Evolutionary conservation across 2,113 vertebrate genomes (phyloP), one percentile per base, ranked within the genome.

Genomic region (Mobula hypostoma): DNA sequence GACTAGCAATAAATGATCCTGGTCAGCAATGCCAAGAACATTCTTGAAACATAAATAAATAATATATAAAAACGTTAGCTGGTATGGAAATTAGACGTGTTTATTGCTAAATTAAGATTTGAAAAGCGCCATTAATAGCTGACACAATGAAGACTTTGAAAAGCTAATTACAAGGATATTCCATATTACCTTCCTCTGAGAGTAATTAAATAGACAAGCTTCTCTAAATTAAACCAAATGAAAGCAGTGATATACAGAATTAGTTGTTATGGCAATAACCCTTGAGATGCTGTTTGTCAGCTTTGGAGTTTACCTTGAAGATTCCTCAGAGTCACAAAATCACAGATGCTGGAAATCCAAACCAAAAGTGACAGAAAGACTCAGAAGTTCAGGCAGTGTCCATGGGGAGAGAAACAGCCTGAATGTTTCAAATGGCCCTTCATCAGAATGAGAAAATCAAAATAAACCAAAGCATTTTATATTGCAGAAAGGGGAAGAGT

Each of bases 31-130:
- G 72, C 17, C 72, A 15, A 74, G 17, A 48, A 48, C 48, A 48
- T 2, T 24, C 19, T 19, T 74, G 72, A 74, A 74, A 72, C 17
- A 74, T 24, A 24, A 74, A 74, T 74, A 74, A 90, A 90, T 90
- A 15, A 8, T 66, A 66, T 12, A 48, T 48, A 48, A 88, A 88
- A n/a, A 56, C 61, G 15, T 88, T 27, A 88, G 61, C 85, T 32
- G 58, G 85, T 32, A 29, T 15, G 63, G 61, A 15, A 2, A 32
- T 7, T 32, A 88, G 29, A 17, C 66, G 12, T 61, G 85, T 66
- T 68, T 90, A 63, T 66, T 90, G 66, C 85, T 90, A 36, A 36
- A 79, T 36, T 79, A 32, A 32, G n/a, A 90, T 87, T 87, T 87
- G 83, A 63, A 63, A 87, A 17, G 58, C 29, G 29, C 14, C n/a